Conservation (phyloP, 1,140 invertebrate species). For the Delia radicum region DNA sequence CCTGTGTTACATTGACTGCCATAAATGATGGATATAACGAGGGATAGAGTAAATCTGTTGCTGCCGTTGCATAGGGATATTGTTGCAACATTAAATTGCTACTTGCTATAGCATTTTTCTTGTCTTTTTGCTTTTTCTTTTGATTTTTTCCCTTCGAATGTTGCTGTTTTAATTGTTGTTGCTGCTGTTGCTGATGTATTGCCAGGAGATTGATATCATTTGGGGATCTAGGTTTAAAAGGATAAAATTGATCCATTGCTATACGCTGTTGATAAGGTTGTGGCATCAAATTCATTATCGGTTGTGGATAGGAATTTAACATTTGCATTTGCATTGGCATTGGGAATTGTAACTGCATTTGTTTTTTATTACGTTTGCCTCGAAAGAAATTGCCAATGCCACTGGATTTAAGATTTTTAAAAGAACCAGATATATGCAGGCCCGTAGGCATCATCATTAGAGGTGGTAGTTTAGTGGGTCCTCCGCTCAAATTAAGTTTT, state of each 20-base stretch:
- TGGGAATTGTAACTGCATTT: conserved; percentile 45
- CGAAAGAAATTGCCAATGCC: conserved; percentile 49
- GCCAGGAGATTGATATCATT: conserved; percentile 48
- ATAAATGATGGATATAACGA: conserved; percentile 33
- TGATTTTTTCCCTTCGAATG: conserved; percentile 30
- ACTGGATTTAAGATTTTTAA: conserved; percentile 49
- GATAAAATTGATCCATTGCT: conserved; percentile 49
- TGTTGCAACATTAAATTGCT: conserved; percentile 30
- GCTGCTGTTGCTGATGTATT: conserved; percentile 35
- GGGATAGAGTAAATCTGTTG: conserved; percentile 34
- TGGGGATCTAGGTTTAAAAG: conserved; percentile 46
- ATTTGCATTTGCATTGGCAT: conserved; percentile 35
- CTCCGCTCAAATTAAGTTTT: conserved; percentile 39
- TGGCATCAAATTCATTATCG: conserved; percentile 18
- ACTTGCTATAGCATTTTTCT: conserved; percentile 25
- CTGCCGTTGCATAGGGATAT: conserved; percentile 38
- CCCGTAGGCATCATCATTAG: conserved; percentile 53
- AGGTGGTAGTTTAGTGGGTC: conserved; percentile 38
- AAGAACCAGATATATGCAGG: conserved; percentile 46
- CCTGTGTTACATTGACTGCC: conserved; percentile 40
- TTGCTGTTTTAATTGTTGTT: conserved; percentile 9
- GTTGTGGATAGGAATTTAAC: background rate
- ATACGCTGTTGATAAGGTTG: conserved; percentile 39
- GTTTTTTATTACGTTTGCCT: conserved; percentile 47
- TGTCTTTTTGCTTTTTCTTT: conserved; percentile 44